Percentiles rank a stretch among this genome's conserved stretches.
Evolutionary conservation across 64 coral and sea anemone genomes (phyloP).

Genomic region (Stichodactyla helianthus): DNA sequence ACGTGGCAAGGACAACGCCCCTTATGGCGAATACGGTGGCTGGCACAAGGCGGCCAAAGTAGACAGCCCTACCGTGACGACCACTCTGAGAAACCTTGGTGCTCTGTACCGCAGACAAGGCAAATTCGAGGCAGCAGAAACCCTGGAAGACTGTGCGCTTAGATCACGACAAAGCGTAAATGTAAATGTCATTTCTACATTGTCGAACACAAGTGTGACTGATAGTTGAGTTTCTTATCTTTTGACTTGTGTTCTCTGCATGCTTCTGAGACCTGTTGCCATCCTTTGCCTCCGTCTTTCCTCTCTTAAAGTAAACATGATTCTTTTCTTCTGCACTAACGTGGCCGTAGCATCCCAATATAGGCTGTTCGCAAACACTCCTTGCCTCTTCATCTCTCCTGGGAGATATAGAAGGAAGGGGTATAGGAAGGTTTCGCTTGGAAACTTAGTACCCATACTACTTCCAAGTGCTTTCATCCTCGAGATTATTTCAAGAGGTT

Average conservation of each 20-base stretch:
- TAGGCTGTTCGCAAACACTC: background rate
- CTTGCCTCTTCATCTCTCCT: background rate
- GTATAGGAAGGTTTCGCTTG: too few relatives aligned
- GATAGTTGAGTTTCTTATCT: background rate
- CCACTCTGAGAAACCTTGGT: conserved; percentile 90
- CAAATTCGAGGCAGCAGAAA: conserved; percentile 96
- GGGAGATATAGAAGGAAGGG: too few relatives aligned
- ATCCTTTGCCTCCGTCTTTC: background rate
- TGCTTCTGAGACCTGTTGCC: background rate
- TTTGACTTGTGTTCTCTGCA: background rate
- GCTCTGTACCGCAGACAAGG: conserved; percentile 93
- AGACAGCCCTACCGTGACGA: conserved; percentile 96
- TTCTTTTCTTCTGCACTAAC: background rate
- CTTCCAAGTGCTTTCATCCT: too few relatives aligned
- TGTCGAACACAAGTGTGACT: conserved; percentile 26
- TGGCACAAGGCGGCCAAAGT: conserved; percentile 99
- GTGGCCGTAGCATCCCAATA: background rate
- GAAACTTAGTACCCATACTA: too few relatives aligned
- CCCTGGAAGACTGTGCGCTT: conserved; percentile 89
- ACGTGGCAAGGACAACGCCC: conserved; percentile 95
- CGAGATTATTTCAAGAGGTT: too few relatives aligned
- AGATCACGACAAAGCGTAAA: conserved; percentile 77
- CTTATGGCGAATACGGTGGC: conserved; percentile 95
- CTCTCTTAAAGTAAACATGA: too few relatives aligned
- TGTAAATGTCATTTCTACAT: conserved; percentile 31